Conservation (phyloP, 1,140 invertebrate species). For the Drosophila lacteicornis region DNA sequence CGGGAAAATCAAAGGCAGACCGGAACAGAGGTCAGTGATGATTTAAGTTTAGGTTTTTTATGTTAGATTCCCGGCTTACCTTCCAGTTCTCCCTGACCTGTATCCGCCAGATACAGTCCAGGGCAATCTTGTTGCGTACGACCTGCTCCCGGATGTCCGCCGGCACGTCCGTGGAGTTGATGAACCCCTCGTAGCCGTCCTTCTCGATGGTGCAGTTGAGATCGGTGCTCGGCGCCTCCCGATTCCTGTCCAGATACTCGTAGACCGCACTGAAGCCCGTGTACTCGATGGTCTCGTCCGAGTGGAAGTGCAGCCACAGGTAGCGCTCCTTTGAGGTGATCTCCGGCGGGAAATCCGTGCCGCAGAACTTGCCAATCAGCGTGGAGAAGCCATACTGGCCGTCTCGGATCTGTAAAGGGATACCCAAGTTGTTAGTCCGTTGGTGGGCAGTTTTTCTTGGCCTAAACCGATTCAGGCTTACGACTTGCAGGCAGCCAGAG, state of each 20-base stretch:
- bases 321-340: constrained; percentile 91
- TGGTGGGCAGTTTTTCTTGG: constrained; percentile 10
- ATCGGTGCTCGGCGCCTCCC: constrained; percentile 81
- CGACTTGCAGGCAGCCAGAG: constrained; percentile 35
- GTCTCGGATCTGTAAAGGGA: constrained; percentile 87
- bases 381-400: constrained; percentile 94
- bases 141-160: constrained; percentile 71
- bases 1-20: constrained; percentile 39
- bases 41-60: too few relatives aligned
- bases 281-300: constrained; percentile 94
- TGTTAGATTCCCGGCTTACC: constrained; percentile 72
- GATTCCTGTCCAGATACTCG: constrained; percentile 87
- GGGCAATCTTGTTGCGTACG: constrained; percentile 84
- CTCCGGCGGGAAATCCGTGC: constrained; percentile 90
- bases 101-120: constrained; percentile 94
- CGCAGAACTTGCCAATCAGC: constrained; percentile 90
- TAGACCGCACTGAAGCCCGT: constrained; percentile 93
- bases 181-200: constrained; percentile 72
- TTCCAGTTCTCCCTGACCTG: constrained; percentile 88
- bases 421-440: neutral
- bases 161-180: constrained; percentile 78
- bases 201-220: constrained; percentile 81
- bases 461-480: constrained; percentile 35
- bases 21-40: too few relatives aligned
- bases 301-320: constrained; percentile 94